Conservation (phyloP, 2,888 invertebrate genomes). For the Melanchra persicariae region DNA sequence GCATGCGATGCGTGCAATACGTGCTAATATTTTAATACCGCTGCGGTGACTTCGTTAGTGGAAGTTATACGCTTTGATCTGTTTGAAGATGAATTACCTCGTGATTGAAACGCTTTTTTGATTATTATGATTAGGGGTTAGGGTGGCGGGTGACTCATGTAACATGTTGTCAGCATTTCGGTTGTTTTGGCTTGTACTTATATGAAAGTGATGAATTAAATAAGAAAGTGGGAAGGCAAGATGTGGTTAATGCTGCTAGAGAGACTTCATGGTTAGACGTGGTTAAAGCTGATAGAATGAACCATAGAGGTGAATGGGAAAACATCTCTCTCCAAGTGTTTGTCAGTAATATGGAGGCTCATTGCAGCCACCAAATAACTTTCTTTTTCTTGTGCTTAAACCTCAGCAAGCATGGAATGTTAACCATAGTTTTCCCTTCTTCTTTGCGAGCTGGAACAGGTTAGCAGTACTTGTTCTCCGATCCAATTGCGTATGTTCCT, state of each 20-base stretch:
- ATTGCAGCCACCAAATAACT: neutral
- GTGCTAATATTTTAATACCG: conserved; percentile 64
- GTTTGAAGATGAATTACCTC: conserved; percentile 54
- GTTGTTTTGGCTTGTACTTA: conserved; percentile 6
- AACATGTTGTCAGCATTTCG: neutral
- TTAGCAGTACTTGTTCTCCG: too few species aligned
- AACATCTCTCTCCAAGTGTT: neutral
- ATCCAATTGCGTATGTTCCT: too few species aligned
- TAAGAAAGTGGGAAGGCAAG: too few species aligned
- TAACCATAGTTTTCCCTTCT: neutral
- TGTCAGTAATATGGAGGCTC: too few species aligned
- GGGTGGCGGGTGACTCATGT: conserved; percentile 25
- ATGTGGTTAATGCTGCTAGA: neutral
- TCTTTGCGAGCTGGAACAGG: too few species aligned
- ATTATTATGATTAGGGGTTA: conserved; percentile 42
- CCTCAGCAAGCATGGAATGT: neutral
- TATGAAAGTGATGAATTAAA: neutral
- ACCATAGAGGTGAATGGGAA: neutral
- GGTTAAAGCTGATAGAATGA: too few species aligned
- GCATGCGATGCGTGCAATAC: conserved; percentile 35
- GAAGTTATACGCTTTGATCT: conserved; percentile 61
- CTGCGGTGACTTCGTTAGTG: conserved; percentile 59
- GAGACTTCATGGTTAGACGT: neutral
- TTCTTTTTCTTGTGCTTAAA: neutral
- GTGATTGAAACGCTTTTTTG: conserved; percentile 58